These are phyloP conservation scores for Plestiodon gilberti DNA, from an alignment of 2,113 vertebrate genomes.

Conservation along the genomic window DNA sequence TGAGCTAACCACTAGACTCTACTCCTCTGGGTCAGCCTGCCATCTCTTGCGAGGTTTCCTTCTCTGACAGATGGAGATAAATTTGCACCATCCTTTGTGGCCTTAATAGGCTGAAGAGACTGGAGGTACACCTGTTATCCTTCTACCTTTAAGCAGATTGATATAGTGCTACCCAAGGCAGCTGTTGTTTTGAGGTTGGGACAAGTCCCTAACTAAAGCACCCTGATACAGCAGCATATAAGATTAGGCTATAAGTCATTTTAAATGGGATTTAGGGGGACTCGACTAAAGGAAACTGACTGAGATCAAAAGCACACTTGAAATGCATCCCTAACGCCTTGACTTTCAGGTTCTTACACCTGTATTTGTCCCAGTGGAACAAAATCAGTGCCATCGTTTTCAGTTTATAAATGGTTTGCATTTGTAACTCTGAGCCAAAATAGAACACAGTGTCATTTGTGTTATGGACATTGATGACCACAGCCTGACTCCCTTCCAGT, in stretches of 20 bases:
- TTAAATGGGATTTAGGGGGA: neutral
- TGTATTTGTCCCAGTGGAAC: neutral
- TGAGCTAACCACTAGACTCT: no score
- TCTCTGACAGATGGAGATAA: neutral
- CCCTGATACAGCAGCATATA: neutral
- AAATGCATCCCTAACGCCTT: neutral
- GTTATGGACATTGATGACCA: neutral
- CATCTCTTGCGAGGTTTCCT: no score
- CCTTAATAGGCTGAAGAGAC: neutral
- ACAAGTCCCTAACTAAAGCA: neutral
- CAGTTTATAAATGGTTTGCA: neutral
- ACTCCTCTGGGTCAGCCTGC: no score
- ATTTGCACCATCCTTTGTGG: neutral
- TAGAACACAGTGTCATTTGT: neutral
- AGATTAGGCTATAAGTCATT: neutral
- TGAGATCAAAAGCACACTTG: neutral
- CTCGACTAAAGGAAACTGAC: neutral
- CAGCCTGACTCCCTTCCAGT: neutral
- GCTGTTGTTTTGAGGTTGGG: neutral
- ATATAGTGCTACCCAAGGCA: neutral
- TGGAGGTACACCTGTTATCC: neutral
- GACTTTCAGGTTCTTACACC: neutral
- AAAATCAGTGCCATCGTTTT: neutral
- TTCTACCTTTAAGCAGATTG: neutral
- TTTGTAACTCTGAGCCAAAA: slow-evolving; percentile 5